These are phyloP conservation scores for Lasius platythorax DNA, from an alignment of 2,888 invertebrate genomes.

Conservation along the genomic window DNA sequence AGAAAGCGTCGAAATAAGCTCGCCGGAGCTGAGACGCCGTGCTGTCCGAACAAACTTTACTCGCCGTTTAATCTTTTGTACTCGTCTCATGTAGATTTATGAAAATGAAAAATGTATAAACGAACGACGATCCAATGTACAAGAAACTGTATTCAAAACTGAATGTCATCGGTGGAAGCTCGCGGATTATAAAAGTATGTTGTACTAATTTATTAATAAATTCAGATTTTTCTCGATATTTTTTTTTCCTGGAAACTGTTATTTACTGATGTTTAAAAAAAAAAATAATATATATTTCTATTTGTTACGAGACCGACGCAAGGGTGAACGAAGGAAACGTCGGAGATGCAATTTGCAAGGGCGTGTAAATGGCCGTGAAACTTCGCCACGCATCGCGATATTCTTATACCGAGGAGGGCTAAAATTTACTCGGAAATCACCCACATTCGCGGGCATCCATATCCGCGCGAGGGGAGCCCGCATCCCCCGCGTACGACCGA, in stretches of 20 bases:
- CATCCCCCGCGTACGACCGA: constrained; percentile 17
- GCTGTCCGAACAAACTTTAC: neutral
- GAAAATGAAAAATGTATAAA: neutral
- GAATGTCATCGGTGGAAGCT: neutral
- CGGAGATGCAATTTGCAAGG: neutral
- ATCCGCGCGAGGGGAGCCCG: neutral
- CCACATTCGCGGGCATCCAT: neutral
- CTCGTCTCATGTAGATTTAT: neutral
- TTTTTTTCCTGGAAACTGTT: neutral
- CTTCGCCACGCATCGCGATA: neutral
- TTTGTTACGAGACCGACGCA: neutral
- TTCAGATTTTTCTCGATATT: neutral
- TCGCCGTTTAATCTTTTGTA: neutral
- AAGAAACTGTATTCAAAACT: neutral
- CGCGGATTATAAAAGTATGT: neutral
- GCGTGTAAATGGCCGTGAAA: neutral
- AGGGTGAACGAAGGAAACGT: neutral
- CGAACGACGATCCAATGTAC: neutral
- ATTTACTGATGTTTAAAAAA: neutral
- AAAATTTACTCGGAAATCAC: neutral
- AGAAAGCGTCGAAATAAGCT: neutral
- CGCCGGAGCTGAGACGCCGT: too few relatives aligned
- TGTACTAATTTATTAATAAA: neutral
- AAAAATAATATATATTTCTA: neutral
- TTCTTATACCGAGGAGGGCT: neutral